phyloP scores from a whole-genome alignment of 2,888 invertebrate genomes.

The Dioctria rufipes region DNA sequence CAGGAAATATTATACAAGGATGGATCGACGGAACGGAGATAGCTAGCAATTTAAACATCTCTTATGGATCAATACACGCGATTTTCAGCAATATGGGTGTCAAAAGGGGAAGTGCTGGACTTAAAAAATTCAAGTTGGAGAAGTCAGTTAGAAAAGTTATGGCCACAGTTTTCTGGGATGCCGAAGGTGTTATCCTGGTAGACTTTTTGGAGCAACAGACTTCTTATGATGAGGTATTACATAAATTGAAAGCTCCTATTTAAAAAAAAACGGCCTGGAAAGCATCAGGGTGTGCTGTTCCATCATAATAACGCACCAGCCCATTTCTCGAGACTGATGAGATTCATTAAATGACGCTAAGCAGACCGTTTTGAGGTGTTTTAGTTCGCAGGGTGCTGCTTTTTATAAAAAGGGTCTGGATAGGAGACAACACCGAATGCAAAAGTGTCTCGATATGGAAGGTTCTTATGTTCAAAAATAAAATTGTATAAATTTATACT shows the following conservation, averaged over 20 bases:
- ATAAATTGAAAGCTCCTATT: constrained; percentile 14
- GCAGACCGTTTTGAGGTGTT: too few species aligned
- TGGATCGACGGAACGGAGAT: not conserved
- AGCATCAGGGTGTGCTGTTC: constrained; percentile 16
- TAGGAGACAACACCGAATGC: too few species aligned
- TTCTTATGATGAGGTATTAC: constrained; percentile 3
- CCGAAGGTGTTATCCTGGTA: constrained; percentile 4
- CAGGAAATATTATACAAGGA: not conserved
- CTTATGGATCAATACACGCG: constrained; percentile 1
- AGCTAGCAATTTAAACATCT: constrained; percentile 10
- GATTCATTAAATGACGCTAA: too few species aligned
- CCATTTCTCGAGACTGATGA: not conserved
- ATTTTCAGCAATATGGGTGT: constrained; percentile 19
- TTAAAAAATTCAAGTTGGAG: not conserved
- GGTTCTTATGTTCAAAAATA: too few species aligned
- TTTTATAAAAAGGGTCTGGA: too few species aligned
- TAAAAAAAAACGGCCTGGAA: not conserved
- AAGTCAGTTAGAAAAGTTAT: constrained; percentile 7
- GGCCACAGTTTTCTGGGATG: constrained; percentile 22
- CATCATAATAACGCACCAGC: constrained; percentile 17
- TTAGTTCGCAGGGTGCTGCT: too few species aligned
- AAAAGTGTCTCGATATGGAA: too few species aligned
- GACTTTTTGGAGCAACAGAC: constrained; percentile 1
- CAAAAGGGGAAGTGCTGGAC: constrained; percentile 21
- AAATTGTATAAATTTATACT: too few species aligned